A percentile compares a stretch with the other conserved stretches of the same genome.
phyloP scores from a whole-genome alignment of 2,797 vertebrate genomes.

The Parambassis ranga region DNA sequence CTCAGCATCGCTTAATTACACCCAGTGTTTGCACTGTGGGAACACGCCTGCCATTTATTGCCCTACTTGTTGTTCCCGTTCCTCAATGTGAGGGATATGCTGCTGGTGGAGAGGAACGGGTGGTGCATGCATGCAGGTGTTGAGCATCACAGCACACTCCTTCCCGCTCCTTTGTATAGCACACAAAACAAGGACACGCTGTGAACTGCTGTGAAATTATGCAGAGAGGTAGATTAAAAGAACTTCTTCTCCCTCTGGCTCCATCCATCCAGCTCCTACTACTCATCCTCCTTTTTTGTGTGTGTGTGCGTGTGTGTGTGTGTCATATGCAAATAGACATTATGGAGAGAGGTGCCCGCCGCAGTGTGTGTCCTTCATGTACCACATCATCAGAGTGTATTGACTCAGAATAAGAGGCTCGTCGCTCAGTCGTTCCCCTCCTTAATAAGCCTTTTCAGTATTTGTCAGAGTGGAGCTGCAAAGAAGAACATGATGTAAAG shows the following conservation, averaged over 20 bases:
- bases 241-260: slow-evolving; percentile 11
- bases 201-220: slow-evolving; percentile 31
- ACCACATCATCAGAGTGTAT: slow-evolving; percentile 35
- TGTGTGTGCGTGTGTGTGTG: no score
- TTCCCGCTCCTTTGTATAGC: slow-evolving; percentile 19
- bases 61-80: slow-evolving; percentile 68
- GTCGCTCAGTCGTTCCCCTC: slow-evolving; percentile 4
- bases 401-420: slow-evolving; percentile 25
- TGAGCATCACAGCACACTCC: background rate
- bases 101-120: slow-evolving; percentile 5
- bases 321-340: slow-evolving; percentile 35
- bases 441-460: slow-evolving; percentile 32
- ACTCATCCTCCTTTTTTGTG: slow-evolving; percentile 1
- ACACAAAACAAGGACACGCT: slow-evolving; percentile 39
- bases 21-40: slow-evolving; percentile 53
- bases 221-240: slow-evolving; percentile 31
- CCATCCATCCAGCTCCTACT: slow-evolving; percentile 10
- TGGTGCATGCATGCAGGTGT: slow-evolving; percentile 26
- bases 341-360: slow-evolving; percentile 10
- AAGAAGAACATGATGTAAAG: slow-evolving; percentile 16
- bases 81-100: slow-evolving; percentile 3
- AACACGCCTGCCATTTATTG: slow-evolving; percentile 52
- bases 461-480: slow-evolving; percentile 15
- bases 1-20: slow-evolving; percentile 65
- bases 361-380: slow-evolving; percentile 23